Base-by-base conservation (phyloP, 2,888 invertebrate genomes). In the Autographa pulchrina region DNA sequence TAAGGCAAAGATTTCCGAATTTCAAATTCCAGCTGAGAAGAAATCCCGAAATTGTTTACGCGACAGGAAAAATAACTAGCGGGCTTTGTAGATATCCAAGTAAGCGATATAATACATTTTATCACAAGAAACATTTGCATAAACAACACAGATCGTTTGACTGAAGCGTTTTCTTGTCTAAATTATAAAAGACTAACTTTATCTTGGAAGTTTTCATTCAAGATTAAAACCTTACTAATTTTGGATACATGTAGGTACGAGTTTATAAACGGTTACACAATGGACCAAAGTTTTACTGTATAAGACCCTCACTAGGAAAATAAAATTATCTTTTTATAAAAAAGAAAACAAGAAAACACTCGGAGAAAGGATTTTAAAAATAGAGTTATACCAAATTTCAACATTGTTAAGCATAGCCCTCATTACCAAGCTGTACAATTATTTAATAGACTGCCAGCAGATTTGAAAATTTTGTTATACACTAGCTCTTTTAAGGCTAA, bases 61-160 rank as follows among this genome's bases (percentile, higher is more conserved):
- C 43, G 70, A 69, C 70, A 41, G 67, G 69, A 69, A 75, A 70
- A 68, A 62, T 18, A 69, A 75, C 68, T 64, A 43, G 14, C 62
- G 9, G 32, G 59, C 58, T 68, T 75, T 48, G 14, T 71, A 67
- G 69, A 38, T 43, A 62, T 58, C 59, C 43, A 8, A 54, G 20
- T 66, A 56, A 52, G 4, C 48, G 62, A 67, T 38, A 65, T 54
- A 25, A 62, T 64, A 66, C 4, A 60, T 72, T 68, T 74, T 68
- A 56, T 38, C 62, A 20, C 41, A 5, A 59, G 43, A 8, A 8
- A 65, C 25, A 8, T 68, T 56, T 48, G 35, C 52, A 38, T 59
- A 64, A 65, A 54, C 6, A 48, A 38, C 62, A 25, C n/a, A 32
- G 18, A 4, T 54, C 35, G 16, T 70, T 74, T 52, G 16, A 20